Evolutionary conservation across 1,140 invertebrate species (phyloP).

Genomic region (Drosophila tristis): DNA sequence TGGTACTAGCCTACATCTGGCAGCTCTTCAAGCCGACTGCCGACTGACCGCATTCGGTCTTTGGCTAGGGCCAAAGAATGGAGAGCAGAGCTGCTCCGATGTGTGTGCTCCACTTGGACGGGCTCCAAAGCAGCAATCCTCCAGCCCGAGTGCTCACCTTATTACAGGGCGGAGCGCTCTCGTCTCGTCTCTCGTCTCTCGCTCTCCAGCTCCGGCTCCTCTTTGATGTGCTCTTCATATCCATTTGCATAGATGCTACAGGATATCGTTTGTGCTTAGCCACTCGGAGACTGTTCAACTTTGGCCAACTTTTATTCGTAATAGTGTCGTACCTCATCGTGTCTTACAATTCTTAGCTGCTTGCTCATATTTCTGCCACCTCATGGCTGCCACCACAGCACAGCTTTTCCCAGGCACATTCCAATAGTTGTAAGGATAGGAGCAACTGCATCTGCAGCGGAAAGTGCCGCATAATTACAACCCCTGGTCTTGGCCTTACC

Average conservation of each 20-base stretch:
- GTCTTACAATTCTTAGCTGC: slow-evolving; percentile 15
- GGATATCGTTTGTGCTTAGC: no score
- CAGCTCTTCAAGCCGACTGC: slow-evolving; percentile 32
- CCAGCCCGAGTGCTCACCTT: slow-evolving; percentile 24
- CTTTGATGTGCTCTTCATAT: no score
- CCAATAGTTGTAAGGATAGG: slow-evolving; percentile 21
- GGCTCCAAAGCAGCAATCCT: slow-evolving; percentile 48
- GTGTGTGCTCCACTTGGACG: slow-evolving; percentile 59
- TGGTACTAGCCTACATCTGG: slow-evolving; percentile 59
- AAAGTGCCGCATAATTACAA: slow-evolving; percentile 72
- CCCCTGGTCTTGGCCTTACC: slow-evolving; percentile 42
- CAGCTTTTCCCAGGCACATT: slow-evolving; percentile 66
- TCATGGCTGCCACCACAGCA: slow-evolving; percentile 36
- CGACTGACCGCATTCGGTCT: slow-evolving; percentile 52
- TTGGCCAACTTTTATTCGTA: neutral
- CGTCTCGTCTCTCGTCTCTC: no score
- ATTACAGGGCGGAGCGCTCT: slow-evolving; percentile 2
- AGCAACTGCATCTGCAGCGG: slow-evolving; percentile 21
- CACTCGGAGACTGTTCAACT: no score
- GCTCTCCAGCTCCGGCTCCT: no score
- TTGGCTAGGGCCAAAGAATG: slow-evolving; percentile 36
- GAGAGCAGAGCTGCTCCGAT: slow-evolving; percentile 7
- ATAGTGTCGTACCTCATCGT: neutral
- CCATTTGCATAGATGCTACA: no score
- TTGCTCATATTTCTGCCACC: slow-evolving; percentile 49